phyloP scores from a whole-genome alignment of 2,113 vertebrate species.

The Amblyornis subalaris region DNA sequence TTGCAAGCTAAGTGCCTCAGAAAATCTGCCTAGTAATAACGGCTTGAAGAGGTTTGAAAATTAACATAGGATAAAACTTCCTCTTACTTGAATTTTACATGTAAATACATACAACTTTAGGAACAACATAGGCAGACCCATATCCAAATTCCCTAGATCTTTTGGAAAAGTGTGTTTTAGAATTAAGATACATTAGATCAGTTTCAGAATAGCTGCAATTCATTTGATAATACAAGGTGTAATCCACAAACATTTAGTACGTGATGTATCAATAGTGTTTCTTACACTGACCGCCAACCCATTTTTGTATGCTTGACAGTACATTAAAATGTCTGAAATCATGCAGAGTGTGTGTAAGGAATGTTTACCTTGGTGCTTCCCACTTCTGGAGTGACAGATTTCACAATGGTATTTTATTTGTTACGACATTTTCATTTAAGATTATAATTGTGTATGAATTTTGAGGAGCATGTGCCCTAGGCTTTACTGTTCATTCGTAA shows the following conservation, averaged over 20 bases:
- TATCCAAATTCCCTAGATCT: not conserved
- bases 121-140: not conserved
- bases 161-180: not conserved
- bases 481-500: not conserved
- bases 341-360: not conserved
- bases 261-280: not conserved
- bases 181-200: not conserved
- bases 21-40: not conserved
- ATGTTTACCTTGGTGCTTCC: not conserved
- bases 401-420: not conserved
- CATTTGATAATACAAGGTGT: not conserved
- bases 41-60: slow-evolving; percentile 52
- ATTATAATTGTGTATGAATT: not conserved
- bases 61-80: slow-evolving; percentile 41
- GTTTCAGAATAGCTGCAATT: slow-evolving; percentile 54
- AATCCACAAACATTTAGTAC: not conserved
- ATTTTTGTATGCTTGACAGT: not conserved
- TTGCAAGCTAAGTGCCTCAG: not conserved
- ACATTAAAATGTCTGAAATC: not conserved
- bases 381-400: not conserved
- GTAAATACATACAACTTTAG: not conserved
- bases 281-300: not conserved
- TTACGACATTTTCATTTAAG: not conserved
- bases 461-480: not conserved
- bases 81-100: slow-evolving; percentile 33